These are phyloP conservation scores for Celastrina argiolus DNA, from an alignment of 2,888 invertebrate genomes.

Conservation along the genomic window DNA sequence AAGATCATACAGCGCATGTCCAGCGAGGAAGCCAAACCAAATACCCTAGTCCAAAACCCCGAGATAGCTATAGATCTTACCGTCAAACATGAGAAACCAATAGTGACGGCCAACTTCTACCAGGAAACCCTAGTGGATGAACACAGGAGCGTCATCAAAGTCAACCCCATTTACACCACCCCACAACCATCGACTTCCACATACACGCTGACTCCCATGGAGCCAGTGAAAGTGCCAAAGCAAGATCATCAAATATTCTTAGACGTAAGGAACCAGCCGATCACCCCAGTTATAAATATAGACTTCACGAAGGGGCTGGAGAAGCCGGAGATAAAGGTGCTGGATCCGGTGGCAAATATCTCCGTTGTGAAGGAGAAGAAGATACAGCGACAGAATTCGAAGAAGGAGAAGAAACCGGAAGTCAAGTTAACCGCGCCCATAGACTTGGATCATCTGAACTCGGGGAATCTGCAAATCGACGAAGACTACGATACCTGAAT, in stretches of 20 bases:
- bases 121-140: constrained; percentile 63
- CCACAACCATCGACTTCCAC: constrained; percentile 65
- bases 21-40: constrained; percentile 46
- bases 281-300: constrained; percentile 64
- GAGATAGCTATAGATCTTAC: constrained; percentile 60
- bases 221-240: constrained; percentile 48
- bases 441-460: constrained; percentile 59
- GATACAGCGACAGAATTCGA: constrained; percentile 55
- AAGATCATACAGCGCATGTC: constrained; percentile 42
- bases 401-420: constrained; percentile 48
- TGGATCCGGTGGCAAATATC: constrained; percentile 49
- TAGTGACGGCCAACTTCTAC: constrained; percentile 63
- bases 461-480: constrained; percentile 67
- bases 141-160: constrained; percentile 59
- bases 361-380: constrained; percentile 43
- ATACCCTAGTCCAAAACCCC: constrained; percentile 41
- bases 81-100: constrained; percentile 46
- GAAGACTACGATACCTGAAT: constrained; percentile 77
- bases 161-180: constrained; percentile 60
- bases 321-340: constrained; percentile 63
- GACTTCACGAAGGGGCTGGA: constrained; percentile 61
- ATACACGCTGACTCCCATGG: constrained; percentile 46
- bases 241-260: constrained; percentile 38
- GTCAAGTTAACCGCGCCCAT: constrained; percentile 44
- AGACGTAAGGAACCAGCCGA: constrained; percentile 42